Base-by-base conservation (phyloP, 1,140 invertebrate genomes). In the Heliconius melpomene region DNA sequence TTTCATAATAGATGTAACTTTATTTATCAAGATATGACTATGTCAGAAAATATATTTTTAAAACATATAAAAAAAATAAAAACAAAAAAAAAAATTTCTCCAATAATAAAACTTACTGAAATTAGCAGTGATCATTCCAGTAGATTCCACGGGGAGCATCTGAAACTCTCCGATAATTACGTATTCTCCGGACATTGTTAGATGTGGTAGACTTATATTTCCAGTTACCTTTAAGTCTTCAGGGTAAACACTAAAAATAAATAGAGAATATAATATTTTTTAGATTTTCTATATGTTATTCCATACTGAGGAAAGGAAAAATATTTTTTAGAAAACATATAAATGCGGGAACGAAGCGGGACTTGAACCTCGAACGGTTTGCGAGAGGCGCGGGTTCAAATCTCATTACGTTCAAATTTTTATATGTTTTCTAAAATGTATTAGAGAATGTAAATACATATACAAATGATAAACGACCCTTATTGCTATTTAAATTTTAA, bases 71-170 rank as follows among this genome's bases (percentile, higher is more conserved):
- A 0, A 13, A 40, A 40, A 1, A 40, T 3, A 13, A 13, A 13
- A 11, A 13, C 13, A 46, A 46, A 46, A 3, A 13, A 46, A n/a
- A 54, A 54, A 54, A 13, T 52, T 52, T 52, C 18, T 52, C 7
- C 2, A 52, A 20, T 52, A 52, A 46, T 46, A 7, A 52, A 32
- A 87, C 94, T 94, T 87, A 95, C 95, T 93, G 66, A 95, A 95
- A 79, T 95, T 95, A 26, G 94, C 94, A 26, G 90, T 85, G 78
- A 95, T 90, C 74, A 91, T 91, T 7, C 95, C 95, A 20, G 92
- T 95, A 23, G 95, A 95, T 82, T 95, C 94, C 7, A 95, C 93
- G 1, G 95, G 95, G 18, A 95, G 79, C 89, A 95, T 95, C 75
- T 95, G 93, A 80, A 94, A 95, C 73, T 94, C 86, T 40, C 95